Percentiles rank a stretch among this genome's conserved stretches.
These are phyloP conservation scores for Crax fasciolata DNA, from an alignment of 2,797 vertebrate genomes.

Conservation along the genomic window DNA sequence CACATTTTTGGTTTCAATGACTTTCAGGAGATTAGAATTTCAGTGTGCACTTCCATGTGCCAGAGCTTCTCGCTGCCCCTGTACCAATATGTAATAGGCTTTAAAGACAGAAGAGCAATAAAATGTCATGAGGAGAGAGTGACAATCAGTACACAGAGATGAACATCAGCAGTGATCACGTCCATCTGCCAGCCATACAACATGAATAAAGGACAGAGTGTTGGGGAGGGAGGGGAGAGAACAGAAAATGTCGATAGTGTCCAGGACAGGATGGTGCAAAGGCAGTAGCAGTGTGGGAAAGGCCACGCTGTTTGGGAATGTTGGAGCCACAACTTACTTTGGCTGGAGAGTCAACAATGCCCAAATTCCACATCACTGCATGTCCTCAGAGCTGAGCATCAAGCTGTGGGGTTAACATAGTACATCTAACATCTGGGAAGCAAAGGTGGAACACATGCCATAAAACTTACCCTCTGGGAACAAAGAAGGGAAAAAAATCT, in stretches of 20 bases:
- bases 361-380: neutral
- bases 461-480: neutral
- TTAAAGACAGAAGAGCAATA: constrained; percentile 29
- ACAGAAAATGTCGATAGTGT: neutral
- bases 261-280: neutral
- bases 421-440: neutral
- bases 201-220: neutral
- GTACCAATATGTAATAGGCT: constrained; percentile 17
- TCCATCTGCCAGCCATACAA: constrained; percentile 8
- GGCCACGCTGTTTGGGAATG: neutral
- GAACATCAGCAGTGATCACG: constrained; percentile 44
- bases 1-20: rapidly evolving
- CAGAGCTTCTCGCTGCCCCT: neutral
- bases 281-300: neutral
- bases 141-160: constrained; percentile 6
- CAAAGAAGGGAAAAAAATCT: neutral
- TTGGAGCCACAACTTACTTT: neutral
- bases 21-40: neutral
- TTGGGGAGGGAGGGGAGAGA: neutral
- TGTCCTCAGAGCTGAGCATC: neutral
- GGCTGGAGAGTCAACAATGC: neutral
- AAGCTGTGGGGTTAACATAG: neutral
- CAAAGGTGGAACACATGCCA: neutral
- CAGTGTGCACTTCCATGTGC: rapidly evolving
- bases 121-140: neutral